These are phyloP conservation scores for Caenorhabditis sulstoni DNA, from an alignment of 2,888 invertebrate genomes.

Conservation along the genomic window DNA sequence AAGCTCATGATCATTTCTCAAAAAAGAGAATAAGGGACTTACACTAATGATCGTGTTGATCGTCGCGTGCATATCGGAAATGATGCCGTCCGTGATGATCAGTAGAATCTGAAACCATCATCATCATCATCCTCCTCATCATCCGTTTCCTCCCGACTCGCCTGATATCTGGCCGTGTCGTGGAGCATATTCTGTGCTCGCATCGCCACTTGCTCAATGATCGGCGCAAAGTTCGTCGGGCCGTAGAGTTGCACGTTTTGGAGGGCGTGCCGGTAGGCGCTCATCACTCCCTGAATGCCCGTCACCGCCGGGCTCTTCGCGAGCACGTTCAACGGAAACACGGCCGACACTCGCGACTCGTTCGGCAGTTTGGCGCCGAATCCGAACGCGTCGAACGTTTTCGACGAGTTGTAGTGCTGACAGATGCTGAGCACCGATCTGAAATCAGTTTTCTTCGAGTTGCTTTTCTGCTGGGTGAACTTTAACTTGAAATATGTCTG, in stretches of 20 bases:
- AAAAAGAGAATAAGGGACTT: constrained; percentile 13
- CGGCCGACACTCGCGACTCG: constrained; percentile 82
- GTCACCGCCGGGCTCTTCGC: constrained; percentile 74
- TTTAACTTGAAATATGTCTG: too few relatives aligned
- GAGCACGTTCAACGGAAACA: constrained; percentile 81
- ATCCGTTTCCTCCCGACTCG: constrained; percentile 15
- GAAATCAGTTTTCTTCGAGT: too few relatives aligned
- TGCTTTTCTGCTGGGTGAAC: too few relatives aligned
- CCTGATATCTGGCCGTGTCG: constrained; percentile 71
- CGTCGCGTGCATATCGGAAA: constrained; percentile 84
- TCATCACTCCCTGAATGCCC: constrained; percentile 83
- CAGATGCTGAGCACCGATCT: constrained; percentile 74
- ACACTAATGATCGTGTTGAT: constrained; percentile 81
- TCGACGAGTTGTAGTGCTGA: constrained; percentile 80
- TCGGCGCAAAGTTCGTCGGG: constrained; percentile 85
- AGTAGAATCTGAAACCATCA: constrained; percentile 85
- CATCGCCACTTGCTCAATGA: constrained; percentile 83
- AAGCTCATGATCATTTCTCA: too few relatives aligned
- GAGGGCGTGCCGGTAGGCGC: constrained; percentile 83
- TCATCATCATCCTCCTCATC: too few relatives aligned
- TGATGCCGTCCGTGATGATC: constrained; percentile 85
- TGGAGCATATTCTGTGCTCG: constrained; percentile 48
- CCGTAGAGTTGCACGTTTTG: constrained; percentile 82
- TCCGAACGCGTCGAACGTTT: constrained; percentile 83
- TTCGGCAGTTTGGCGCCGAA: constrained; percentile 84